Percentiles rank a stretch among this genome's conserved stretches.
Evolutionary conservation across 1,140 invertebrate species (phyloP).

Genomic region (Neodiprion pinetum): DNA sequence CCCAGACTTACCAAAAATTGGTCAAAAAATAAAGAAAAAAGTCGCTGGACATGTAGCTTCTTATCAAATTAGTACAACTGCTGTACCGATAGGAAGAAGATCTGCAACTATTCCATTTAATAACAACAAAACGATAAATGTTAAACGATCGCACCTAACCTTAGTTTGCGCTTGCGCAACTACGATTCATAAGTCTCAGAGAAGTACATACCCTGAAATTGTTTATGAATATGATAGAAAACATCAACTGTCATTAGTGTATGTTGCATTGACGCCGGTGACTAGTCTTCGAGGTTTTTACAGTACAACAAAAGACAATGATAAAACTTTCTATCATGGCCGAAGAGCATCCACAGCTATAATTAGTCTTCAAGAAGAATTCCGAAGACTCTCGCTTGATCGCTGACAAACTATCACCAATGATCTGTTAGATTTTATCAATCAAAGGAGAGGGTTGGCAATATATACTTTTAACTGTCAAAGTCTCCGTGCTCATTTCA

Average conservation of each 20-base stretch:
- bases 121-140: constrained; percentile 13
- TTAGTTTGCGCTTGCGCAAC: constrained; percentile 12
- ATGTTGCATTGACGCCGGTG: background rate
- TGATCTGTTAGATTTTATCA: too few relatives aligned
- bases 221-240: constrained; percentile 24
- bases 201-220: constrained; percentile 31
- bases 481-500: too few relatives aligned
- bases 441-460: too few relatives aligned
- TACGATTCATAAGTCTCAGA: constrained; percentile 35
- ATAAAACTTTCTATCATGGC: too few relatives aligned
- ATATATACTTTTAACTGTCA: too few relatives aligned
- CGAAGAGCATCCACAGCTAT: too few relatives aligned
- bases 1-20: background rate
- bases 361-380: too few relatives aligned
- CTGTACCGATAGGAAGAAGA: background rate
- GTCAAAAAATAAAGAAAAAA: background rate
- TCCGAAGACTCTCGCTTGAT: too few relatives aligned
- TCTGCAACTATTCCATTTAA: constrained; percentile 15
- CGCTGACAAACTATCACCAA: too few relatives aligned
- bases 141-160: constrained; percentile 22
- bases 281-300: background rate
- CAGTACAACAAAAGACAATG: too few relatives aligned
- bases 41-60: background rate
- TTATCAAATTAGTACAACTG: background rate
- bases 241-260: background rate